A percentile compares a stretch with the other conserved stretches of the same genome.
Conservation (phyloP, 1,140 invertebrate genomes). For the Anagrus nilaparvatae region DNA sequence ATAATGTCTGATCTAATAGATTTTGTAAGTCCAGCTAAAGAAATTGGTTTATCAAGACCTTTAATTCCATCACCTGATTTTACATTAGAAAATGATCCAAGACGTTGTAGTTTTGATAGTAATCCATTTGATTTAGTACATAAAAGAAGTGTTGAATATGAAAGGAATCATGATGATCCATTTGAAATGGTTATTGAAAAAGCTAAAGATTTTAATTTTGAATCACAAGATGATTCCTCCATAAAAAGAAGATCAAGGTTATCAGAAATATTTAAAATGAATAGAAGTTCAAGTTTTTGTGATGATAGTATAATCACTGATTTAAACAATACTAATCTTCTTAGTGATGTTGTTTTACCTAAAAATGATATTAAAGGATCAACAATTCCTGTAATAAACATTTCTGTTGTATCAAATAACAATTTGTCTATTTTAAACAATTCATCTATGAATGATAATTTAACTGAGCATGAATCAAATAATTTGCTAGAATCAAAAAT, state of each 20-base stretch:
- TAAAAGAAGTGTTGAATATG: conserved; percentile 26
- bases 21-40: conserved; percentile 21
- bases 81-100: not conserved
- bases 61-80: conserved; percentile 1
- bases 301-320: conserved; percentile 10
- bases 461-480: conserved; percentile 18
- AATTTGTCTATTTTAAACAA: conserved; percentile 25
- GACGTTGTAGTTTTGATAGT: conserved; percentile 20
- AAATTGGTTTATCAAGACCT: not conserved
- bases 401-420: conserved; percentile 5
- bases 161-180: conserved; percentile 29
- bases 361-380: conserved; percentile 7
- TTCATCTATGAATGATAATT: conserved; percentile 29
- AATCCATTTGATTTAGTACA: conserved; percentile 34
- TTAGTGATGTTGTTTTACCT: conserved; percentile 3
- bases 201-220: conserved; percentile 15
- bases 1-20: conserved; percentile 32
- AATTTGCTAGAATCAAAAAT: conserved; percentile 11
- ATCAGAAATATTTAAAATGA: conserved; percentile 20
- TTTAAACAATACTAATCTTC: conserved; percentile 10
- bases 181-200: conserved; percentile 30
- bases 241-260: conserved; percentile 9
- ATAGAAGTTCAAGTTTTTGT: conserved; percentile 3
- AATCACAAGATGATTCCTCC: conserved; percentile 18
- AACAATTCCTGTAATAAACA: conserved; percentile 2